Evolutionary conservation across 2,888 invertebrate species (phyloP), one percentile per base, ranked within the genome.

Genomic region (Poecilobothrus nobilitatus): DNA sequence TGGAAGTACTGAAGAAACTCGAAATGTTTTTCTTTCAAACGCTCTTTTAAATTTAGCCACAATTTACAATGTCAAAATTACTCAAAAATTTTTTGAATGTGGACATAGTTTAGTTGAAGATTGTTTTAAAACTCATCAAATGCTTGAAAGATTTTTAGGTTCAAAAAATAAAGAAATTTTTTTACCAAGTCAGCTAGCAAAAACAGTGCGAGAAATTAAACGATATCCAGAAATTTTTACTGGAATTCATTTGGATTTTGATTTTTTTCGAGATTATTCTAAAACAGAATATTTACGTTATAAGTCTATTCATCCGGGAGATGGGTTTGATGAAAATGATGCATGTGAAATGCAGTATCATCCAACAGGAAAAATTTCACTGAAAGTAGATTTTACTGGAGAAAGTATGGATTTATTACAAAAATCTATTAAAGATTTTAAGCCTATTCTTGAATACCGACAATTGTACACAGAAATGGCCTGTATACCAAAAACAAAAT

Each of bases 61-160:
- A 20, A 37, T 65, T 33, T 9, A 33, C 15, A 37, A 65, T 3
- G 37, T 65, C 18, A 37, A 65, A 65, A 65, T 65, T 15, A 37
- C 3, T 9, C 65, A 65, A 65, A 65, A 65, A 37, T 65, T 65
- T 65, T 65, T 34, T 9, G 65, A 65, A 65, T 3, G 10, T 65
- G 37, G 37, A 20, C 65, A 65, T 65, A 65, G 65, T 65, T 65
- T 65, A 20, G 37, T 37, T 37, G 65, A 65, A n/a, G 65, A 65
- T 20, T 65, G 65, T 37, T 34, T 18, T 20, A 33, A 65, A 34
- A 33, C 33, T 9, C 21, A 65, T 65, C 33, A 33, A n/a, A 65
- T 37, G 20, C 15, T 65, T 34, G 65, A 65, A n/a, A 65, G 33
- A 37, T 37, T 34, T 65, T n/a, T 65, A 33, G 15, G 34, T 37